phyloP scores from a whole-genome alignment of 2,888 invertebrate genomes.

The Cryptocephalus moraei region DNA sequence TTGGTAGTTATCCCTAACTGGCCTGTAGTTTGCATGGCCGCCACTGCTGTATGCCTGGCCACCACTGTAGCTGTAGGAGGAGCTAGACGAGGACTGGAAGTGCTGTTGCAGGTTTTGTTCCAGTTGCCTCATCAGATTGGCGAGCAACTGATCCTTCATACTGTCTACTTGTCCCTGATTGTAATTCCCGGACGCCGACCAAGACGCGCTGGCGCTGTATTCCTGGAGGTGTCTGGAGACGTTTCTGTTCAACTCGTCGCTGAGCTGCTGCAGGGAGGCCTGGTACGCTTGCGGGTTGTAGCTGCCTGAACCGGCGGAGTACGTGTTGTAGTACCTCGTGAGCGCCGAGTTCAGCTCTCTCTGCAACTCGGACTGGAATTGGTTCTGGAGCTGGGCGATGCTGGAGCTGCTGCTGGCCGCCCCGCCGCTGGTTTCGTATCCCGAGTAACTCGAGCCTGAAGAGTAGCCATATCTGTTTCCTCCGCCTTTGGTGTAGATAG shows the following conservation, averaged over 20 bases:
- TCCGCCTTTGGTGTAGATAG: background rate
- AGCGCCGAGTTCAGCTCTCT: conserved; percentile 27
- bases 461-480: conserved; percentile 2
- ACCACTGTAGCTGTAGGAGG: conserved; percentile 17
- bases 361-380: conserved; percentile 25
- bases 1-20: conserved; percentile 13
- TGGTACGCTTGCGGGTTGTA: conserved; percentile 20
- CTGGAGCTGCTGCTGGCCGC: conserved; percentile 7
- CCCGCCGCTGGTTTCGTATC: background rate
- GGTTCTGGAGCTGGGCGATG: conserved; percentile 19
- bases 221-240: conserved; percentile 28
- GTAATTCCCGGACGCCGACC: conserved; percentile 14
- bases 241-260: conserved; percentile 32
- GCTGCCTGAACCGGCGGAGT: conserved; percentile 7
- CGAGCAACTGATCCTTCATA: conserved; percentile 29
- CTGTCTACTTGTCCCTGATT: conserved; percentile 22
- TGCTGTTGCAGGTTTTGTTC: conserved; percentile 29
- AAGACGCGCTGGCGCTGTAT: conserved; percentile 12
- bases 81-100: conserved; percentile 13
- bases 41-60: conserved; percentile 12
- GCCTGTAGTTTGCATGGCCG: conserved; percentile 18
- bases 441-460: background rate
- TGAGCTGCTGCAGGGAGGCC: conserved; percentile 23
- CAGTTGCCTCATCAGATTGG: conserved; percentile 29
- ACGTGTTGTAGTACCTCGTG: conserved; percentile 5